A percentile compares a stretch with the other conserved stretches of the same genome.
These are phyloP conservation scores for Nasonia giraulti DNA, from an alignment of 1,140 invertebrate species.

Conservation along the genomic window DNA sequence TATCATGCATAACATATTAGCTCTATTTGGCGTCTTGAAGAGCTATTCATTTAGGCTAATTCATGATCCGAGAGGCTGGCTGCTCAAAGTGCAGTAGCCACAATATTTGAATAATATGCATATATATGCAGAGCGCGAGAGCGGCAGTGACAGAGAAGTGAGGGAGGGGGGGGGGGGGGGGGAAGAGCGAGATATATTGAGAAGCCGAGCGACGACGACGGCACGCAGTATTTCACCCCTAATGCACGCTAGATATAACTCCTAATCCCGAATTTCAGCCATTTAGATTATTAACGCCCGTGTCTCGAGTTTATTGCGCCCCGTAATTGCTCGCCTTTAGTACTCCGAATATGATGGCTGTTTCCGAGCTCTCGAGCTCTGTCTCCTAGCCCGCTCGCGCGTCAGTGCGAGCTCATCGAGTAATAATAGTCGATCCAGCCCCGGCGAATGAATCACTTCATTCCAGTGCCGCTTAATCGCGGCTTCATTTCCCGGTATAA, in stretches of 20 bases:
- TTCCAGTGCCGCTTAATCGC: background rate
- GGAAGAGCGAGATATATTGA: background rate
- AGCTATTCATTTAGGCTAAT: slow-evolving; percentile 47
- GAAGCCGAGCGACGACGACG: slow-evolving; percentile 2
- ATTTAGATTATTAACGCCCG: slow-evolving; percentile 48
- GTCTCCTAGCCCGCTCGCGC: background rate
- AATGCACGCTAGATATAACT: slow-evolving; percentile 43
- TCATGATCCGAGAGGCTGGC: slow-evolving; percentile 21
- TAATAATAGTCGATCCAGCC: background rate
- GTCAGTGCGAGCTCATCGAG: background rate
- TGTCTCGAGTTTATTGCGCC: slow-evolving; percentile 43
- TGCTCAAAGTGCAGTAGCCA: slow-evolving; percentile 34
- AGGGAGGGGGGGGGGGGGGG: background rate
- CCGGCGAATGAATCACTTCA: background rate
- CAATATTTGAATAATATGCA: slow-evolving; percentile 50
- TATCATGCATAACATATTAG: slow-evolving; percentile 43
- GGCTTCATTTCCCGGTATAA: background rate
- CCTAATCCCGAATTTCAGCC: slow-evolving; percentile 44
- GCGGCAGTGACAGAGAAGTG: background rate
- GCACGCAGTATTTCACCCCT: slow-evolving; percentile 32
- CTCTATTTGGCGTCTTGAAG: slow-evolving; percentile 32
- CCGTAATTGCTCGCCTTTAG: slow-evolving; percentile 45
- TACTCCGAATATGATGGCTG: slow-evolving; percentile 15
- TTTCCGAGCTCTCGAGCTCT: background rate
- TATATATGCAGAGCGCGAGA: slow-evolving; percentile 24